phyloP scores from a whole-genome alignment of 2,888 invertebrate genomes.

The Monochamus alternatus region DNA sequence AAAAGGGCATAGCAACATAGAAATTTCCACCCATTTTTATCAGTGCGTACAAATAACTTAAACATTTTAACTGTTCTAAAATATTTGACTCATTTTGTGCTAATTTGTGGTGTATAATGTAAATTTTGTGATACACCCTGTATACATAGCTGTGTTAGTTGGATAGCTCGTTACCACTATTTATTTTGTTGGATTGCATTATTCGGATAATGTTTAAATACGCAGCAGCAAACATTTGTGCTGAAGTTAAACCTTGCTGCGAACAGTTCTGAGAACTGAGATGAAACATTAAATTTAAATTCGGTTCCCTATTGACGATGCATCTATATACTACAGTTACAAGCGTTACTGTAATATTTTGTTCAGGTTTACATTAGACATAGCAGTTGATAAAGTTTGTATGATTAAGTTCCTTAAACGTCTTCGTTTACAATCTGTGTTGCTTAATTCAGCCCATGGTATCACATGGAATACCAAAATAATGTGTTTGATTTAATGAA shows the following conservation, averaged over 20 bases:
- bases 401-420: slow-evolving; percentile 26
- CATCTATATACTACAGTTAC: slow-evolving; percentile 11
- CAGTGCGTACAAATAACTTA: no score
- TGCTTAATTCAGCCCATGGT: slow-evolving; percentile 23
- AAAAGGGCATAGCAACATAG: no score
- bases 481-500: slow-evolving; percentile 27
- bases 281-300: slow-evolving; percentile 27
- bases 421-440: slow-evolving; percentile 34
- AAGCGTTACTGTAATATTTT: not conserved
- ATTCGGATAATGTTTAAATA: slow-evolving; percentile 30
- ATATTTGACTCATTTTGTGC: no score
- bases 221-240: slow-evolving; percentile 31
- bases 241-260: slow-evolving; percentile 28
- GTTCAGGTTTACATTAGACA: slow-evolving; percentile 25
- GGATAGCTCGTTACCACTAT: not conserved
- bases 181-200: slow-evolving; percentile 21
- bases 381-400: slow-evolving; percentile 30
- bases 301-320: slow-evolving; percentile 29
- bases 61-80: no score
- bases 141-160: no score
- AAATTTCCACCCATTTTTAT: no score
- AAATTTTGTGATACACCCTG: no score
- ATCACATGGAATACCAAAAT: slow-evolving; percentile 23
- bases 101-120: no score
- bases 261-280: slow-evolving; percentile 27